A percentile compares a stretch with the other conserved stretches of the same genome.
These are phyloP conservation scores for Busseola fusca DNA, from an alignment of 2,888 invertebrate genomes.

Conservation along the genomic window DNA sequence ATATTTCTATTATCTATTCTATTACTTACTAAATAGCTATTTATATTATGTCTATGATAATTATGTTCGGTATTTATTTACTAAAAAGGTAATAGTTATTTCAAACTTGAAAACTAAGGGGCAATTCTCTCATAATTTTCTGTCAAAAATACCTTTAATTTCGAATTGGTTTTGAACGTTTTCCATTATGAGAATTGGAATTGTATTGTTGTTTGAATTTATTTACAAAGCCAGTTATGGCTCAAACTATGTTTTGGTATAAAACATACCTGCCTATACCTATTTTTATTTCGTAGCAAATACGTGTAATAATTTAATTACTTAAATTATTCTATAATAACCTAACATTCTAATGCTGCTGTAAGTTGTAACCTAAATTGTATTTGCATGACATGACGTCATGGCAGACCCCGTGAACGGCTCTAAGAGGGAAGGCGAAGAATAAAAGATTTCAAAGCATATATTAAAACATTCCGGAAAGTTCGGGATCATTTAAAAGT, in stretches of 20 bases:
- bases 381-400: slow-evolving; percentile 27
- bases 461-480: neutral
- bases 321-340: neutral
- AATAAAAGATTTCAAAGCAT: neutral
- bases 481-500: neutral
- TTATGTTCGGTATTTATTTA: too few species aligned
- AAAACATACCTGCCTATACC: neutral
- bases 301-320: neutral
- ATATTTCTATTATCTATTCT: too few species aligned
- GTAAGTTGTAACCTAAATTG: neutral
- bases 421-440: neutral
- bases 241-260: neutral
- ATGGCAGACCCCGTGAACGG: slow-evolving; percentile 60
- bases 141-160: too few species aligned
- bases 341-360: neutral
- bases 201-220: too few species aligned
- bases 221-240: slow-evolving; percentile 34
- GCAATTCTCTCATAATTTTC: too few species aligned
- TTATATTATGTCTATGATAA: too few species aligned
- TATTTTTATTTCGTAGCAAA: neutral
- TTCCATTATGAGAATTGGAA: too few species aligned
- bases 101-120: too few species aligned
- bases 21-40: too few species aligned
- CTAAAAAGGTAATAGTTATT: too few species aligned
- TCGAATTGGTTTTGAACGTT: too few species aligned